Evolutionary conservation across 2,113 vertebrate genomes (phyloP).

Genomic region (Hippopotamus amphibius): DNA sequence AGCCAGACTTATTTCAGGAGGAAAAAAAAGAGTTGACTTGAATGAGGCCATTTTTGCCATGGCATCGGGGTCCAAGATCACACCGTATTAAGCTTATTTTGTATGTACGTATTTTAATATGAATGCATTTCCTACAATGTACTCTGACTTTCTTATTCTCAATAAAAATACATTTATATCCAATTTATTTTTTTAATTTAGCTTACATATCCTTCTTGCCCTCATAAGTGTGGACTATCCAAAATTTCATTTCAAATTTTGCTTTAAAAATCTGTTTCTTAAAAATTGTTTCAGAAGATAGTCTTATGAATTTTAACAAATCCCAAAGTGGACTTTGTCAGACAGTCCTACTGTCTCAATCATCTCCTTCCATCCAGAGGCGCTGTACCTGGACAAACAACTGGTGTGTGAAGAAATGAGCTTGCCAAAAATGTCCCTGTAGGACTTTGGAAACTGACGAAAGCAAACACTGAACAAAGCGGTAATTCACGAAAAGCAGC

Average conservation of each 20-base stretch:
- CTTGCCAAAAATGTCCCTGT: background rate
- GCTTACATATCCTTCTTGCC: background rate
- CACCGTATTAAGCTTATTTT: background rate
- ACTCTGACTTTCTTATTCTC: background rate
- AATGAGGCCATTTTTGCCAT: background rate
- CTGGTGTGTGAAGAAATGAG: accelerated
- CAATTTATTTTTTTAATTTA: background rate
- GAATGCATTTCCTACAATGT: background rate
- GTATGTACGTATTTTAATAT: background rate
- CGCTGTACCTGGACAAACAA: accelerated
- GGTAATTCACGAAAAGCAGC: background rate
- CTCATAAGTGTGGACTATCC: background rate
- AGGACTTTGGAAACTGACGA: background rate
- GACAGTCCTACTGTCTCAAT: accelerated
- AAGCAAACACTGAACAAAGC: background rate
- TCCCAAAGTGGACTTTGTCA: no score
- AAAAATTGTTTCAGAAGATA: background rate
- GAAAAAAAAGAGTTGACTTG: background rate
- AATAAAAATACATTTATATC: background rate
- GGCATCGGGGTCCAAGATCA: no score
- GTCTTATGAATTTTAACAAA: background rate
- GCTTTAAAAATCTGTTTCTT: background rate
- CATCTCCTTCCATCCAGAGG: background rate
- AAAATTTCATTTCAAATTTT: background rate
- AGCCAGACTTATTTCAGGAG: background rate